Evolutionary conservation across 1,140 invertebrate genomes (phyloP), one percentile per base, ranked within the genome.

Genomic region (Procambarus clarkii): DNA sequence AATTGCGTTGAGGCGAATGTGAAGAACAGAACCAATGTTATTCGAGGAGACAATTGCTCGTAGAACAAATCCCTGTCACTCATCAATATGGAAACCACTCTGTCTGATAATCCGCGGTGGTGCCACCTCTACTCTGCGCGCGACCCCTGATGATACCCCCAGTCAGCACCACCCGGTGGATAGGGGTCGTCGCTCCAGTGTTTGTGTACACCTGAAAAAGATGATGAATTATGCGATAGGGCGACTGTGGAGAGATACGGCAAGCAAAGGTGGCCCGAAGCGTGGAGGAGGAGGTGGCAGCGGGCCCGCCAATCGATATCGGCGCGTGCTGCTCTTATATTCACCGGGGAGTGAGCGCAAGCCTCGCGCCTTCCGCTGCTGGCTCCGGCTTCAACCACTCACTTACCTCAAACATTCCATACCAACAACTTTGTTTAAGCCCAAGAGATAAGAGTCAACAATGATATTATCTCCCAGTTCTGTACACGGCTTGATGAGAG

Each of bases 61-160:
- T 90, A 82, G 34, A 77, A 80, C 69, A 90, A 84, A 90, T 90
- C 88, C 88, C 48, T 58, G 81, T 48, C 48, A 83, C 71, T 90
- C 88, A 90, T 90, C 88, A 84, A 90, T 90, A 90, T 84, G 80
- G 88, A 77, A 90, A 90, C 88, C 80, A 74, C 87, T 89, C 50
- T 48, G 64, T 83, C 81, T 84, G 69, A 76, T 90, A 90, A 90
- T 84, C 80, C 81, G 88, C 88, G 34, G 18, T 24, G 48, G 2
- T 77, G 88, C 88, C 88, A 81, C 77, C n/a, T 88, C 58, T 13
- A 15, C 76, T n/a, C 58, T 24, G 2, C 9, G 11, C 45, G 0
- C 21, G 8, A 13, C 76, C 46, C 8, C 50, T 7, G 34, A 2
- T 45, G 4, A 71, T n/a, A 24, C 15, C 76, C 7, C 24, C 58